A percentile compares a stretch with the other conserved stretches of the same genome.
phyloP scores from a whole-genome alignment of 1,140 invertebrate species.

The Oedothorax gibbosus region DNA sequence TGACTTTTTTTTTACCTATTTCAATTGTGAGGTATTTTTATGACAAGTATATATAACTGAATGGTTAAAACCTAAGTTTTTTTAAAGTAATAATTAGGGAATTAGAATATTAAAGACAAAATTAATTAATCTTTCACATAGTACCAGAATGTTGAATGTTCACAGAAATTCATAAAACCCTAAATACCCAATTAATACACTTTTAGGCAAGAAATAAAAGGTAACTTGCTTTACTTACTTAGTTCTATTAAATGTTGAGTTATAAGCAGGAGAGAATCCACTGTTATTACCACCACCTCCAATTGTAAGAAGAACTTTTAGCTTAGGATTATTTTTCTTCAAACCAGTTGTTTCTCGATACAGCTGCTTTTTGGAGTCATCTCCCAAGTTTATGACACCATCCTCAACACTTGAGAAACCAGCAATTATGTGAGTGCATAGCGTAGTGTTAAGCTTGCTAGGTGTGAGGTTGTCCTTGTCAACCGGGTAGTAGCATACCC shows the following conservation, averaged over 20 bases:
- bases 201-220: too few species aligned
- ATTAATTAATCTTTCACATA: too few species aligned
- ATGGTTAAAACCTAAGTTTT: too few species aligned
- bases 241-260: constrained; percentile 29
- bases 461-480: neutral
- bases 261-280: constrained; percentile 73
- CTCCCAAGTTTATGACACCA: constrained; percentile 71
- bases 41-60: too few species aligned
- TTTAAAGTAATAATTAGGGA: too few species aligned
- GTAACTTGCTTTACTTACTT: constrained; percentile 15
- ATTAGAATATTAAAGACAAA: too few species aligned
- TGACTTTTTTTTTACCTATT: too few species aligned
- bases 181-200: too few species aligned
- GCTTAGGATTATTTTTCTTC: constrained; percentile 75
- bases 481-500: constrained; percentile 45
- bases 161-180: too few species aligned
- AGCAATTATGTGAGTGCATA: constrained; percentile 86
- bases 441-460: constrained; percentile 53
- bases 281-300: constrained; percentile 75
- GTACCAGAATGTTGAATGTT: too few species aligned
- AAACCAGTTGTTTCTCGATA: constrained; percentile 73
- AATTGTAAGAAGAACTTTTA: constrained; percentile 83
- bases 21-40: too few species aligned
- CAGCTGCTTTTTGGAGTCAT: constrained; percentile 67
- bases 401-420: constrained; percentile 79